Conservation (phyloP, 2,888 invertebrate genomes). For the Ophioninae sp. region DNA sequence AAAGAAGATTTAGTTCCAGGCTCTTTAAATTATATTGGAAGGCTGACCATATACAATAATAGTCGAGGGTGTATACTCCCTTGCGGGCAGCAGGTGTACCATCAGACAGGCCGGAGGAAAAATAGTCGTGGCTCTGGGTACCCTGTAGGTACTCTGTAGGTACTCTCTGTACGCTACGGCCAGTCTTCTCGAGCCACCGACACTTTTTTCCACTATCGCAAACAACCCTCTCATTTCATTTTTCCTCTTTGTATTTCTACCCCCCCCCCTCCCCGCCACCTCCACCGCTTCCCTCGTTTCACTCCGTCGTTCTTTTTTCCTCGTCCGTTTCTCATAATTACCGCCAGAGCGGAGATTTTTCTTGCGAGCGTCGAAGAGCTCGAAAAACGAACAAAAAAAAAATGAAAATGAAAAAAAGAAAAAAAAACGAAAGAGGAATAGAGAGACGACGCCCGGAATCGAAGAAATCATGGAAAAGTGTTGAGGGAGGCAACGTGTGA, state of each 20-base stretch:
- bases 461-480: constrained; percentile 40
- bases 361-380: constrained; percentile 22
- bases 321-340: not conserved
- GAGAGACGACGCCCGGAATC: constrained; percentile 2
- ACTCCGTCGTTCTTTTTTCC: constrained; percentile 8
- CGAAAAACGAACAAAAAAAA: constrained; percentile 1
- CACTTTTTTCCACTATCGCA: constrained; percentile 39
- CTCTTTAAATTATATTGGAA: constrained; percentile 12
- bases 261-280: not conserved
- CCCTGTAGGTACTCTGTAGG: constrained; percentile 1
- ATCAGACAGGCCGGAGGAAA: constrained; percentile 32
- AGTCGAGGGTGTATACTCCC: not conserved
- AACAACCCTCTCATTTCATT: constrained; percentile 35
- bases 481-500: constrained; percentile 41
- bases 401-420: too few relatives aligned
- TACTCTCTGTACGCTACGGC: not conserved
- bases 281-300: not conserved
- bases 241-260: constrained; percentile 38
- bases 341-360: constrained; percentile 22
- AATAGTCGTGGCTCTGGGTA: not conserved
- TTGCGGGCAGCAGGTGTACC: constrained; percentile 41
- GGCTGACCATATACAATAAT: constrained; percentile 9
- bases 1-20: not conserved
- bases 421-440: not conserved
- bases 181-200: constrained; percentile 45